These are phyloP conservation scores for Bursaphelenchus okinawaensis DNA, from an alignment of 2,888 invertebrate species.

Conservation along the genomic window DNA sequence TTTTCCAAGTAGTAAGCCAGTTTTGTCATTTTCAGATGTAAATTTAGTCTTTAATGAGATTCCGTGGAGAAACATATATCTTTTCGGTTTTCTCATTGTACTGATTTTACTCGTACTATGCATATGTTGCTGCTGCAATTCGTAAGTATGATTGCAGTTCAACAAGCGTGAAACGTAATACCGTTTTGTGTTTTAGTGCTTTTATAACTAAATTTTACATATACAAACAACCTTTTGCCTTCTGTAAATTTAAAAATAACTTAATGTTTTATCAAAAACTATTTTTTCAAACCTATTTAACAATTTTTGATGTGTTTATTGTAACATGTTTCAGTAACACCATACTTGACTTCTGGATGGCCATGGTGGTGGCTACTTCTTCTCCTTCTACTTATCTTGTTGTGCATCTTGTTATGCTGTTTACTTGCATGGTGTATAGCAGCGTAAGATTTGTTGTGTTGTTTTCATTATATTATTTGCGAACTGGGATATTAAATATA, in stretches of 20 bases:
- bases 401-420: constrained; percentile 55
- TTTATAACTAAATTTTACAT: too few species aligned
- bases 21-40: constrained; percentile 30
- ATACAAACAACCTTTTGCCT: too few species aligned
- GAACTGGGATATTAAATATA: background rate
- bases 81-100: constrained; percentile 28
- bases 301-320: background rate
- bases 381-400: constrained; percentile 52
- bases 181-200: constrained; percentile 1
- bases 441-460: constrained; percentile 35
- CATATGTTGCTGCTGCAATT: constrained; percentile 29
- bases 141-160: constrained; percentile 13
- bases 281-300: background rate
- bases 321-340: constrained; percentile 41
- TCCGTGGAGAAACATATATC: constrained; percentile 33
- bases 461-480: constrained; percentile 10
- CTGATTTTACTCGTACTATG: constrained; percentile 28
- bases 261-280: background rate
- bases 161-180: constrained; percentile 9
- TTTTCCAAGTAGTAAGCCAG: background rate
- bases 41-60: constrained; percentile 31
- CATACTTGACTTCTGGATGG: constrained; percentile 52
- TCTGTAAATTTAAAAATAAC: too few species aligned
- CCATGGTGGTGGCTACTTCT: constrained; percentile 59
- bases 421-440: constrained; percentile 53